phyloP scores from a whole-genome alignment of 2,797 vertebrate genomes.

The Peromyscus melanophrys region DNA sequence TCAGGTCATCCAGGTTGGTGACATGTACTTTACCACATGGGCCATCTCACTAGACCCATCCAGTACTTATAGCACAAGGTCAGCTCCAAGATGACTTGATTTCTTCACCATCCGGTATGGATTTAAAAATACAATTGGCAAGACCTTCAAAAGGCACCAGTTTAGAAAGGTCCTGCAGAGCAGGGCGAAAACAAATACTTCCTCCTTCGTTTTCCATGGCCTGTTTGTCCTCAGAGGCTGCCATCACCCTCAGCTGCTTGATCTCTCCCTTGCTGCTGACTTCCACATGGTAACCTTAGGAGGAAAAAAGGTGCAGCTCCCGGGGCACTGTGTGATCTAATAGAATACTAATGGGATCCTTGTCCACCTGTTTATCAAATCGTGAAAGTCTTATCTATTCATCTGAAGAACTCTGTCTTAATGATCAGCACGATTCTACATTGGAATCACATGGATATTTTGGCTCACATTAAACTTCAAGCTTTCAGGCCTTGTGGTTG shows the following conservation, averaged over 20 bases:
- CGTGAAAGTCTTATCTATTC: neutral
- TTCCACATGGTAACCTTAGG: neutral
- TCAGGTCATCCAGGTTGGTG: too few species aligned
- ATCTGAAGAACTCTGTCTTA: neutral
- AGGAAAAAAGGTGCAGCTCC: neutral
- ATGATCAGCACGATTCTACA: neutral
- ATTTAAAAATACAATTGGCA: neutral
- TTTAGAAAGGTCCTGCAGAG: neutral
- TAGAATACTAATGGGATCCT: too few species aligned
- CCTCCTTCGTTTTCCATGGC: neutral
- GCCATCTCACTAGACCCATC: neutral
- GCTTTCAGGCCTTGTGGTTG: too few species aligned
- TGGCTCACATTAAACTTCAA: neutral
- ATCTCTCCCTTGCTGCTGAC: neutral
- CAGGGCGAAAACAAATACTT: neutral
- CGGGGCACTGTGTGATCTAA: neutral
- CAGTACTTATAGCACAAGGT: neutral
- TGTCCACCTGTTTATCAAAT: neutral
- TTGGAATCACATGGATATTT: neutral
- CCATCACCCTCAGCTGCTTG: neutral
- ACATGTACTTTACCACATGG: too few species aligned
- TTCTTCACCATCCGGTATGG: conserved; percentile 18
- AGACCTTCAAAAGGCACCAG: neutral
- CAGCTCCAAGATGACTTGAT: neutral
- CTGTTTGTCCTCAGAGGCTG: neutral